Conservation (phyloP, 2,888 invertebrate genomes). For the Campoplex capitator region DNA sequence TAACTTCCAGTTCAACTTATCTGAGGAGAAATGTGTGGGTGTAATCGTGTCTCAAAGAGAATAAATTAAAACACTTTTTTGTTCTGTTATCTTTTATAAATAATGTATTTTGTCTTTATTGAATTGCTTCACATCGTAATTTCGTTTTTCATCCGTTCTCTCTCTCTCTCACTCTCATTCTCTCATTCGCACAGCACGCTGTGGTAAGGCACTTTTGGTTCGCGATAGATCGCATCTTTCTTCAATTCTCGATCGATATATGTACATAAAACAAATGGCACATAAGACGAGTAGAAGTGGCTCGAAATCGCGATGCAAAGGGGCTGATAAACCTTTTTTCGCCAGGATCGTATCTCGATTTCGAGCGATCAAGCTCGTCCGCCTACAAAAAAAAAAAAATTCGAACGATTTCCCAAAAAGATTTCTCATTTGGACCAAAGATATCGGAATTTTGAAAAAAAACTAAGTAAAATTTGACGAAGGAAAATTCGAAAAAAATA, state of each 20-base stretch:
- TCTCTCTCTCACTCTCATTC: constrained; percentile 49
- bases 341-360: constrained; percentile 37
- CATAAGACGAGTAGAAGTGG: constrained; percentile 65
- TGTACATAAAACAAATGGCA: constrained; percentile 76
- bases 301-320: constrained; percentile 42
- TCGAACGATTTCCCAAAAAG: not conserved
- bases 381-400: constrained; percentile 22
- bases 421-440: not conserved
- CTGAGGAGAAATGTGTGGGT: not conserved
- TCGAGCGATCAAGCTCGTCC: constrained; percentile 42
- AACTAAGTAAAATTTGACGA: not conserved
- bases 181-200: constrained; percentile 52
- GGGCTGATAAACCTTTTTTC: constrained; percentile 1
- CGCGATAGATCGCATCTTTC: constrained; percentile 61
- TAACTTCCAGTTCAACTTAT: not conserved
- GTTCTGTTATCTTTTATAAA: constrained; percentile 78
- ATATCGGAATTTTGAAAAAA: constrained; percentile 7
- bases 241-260: constrained; percentile 70
- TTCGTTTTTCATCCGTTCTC: constrained; percentile 29
- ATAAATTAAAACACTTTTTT: constrained; percentile 56
- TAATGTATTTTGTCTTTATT: constrained; percentile 81
- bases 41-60: constrained; percentile 1
- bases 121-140: constrained; percentile 78
- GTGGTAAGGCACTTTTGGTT: constrained; percentile 78
- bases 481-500: not conserved